Evolutionary conservation across 2,113 vertebrate genomes (phyloP).

Genomic region (Axis porcinus): DNA sequence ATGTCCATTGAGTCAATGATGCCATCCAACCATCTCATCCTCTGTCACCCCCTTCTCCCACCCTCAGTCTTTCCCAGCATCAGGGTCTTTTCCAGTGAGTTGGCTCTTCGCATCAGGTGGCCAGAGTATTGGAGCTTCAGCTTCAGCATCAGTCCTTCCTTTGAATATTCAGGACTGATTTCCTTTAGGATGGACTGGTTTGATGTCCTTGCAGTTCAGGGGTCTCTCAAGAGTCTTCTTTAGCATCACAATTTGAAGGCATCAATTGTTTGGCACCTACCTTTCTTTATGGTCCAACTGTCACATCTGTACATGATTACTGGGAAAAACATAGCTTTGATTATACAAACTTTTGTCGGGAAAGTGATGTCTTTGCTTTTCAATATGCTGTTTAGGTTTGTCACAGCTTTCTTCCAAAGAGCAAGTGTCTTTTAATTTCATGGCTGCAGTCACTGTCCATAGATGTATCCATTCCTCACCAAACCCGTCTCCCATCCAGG

Average conservation of each 20-base stretch:
- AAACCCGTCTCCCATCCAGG: neutral
- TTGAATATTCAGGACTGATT: neutral
- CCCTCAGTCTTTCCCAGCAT: neutral
- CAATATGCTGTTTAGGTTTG: neutral
- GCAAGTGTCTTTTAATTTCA: neutral
- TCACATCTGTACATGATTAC: neutral
- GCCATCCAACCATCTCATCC: neutral
- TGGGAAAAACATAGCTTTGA: neutral
- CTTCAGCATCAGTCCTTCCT: neutral
- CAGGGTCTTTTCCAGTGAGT: neutral
- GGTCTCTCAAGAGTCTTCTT: neutral
- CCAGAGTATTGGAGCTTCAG: neutral
- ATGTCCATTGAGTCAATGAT: neutral
- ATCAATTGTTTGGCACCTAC: neutral
- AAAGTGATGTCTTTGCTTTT: neutral
- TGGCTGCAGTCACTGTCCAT: neutral
- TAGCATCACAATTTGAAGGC: neutral
- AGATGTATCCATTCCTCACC: neutral
- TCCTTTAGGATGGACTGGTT: neutral
- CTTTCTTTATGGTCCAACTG: neutral
- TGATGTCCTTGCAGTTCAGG: neutral
- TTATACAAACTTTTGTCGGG: neutral
- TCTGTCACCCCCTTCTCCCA: neutral
- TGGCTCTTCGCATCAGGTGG: neutral
- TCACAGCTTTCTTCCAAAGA: neutral